phyloP scores from a whole-genome alignment of 2,888 invertebrate species.

The Rhagophthalmus giganteus region DNA sequence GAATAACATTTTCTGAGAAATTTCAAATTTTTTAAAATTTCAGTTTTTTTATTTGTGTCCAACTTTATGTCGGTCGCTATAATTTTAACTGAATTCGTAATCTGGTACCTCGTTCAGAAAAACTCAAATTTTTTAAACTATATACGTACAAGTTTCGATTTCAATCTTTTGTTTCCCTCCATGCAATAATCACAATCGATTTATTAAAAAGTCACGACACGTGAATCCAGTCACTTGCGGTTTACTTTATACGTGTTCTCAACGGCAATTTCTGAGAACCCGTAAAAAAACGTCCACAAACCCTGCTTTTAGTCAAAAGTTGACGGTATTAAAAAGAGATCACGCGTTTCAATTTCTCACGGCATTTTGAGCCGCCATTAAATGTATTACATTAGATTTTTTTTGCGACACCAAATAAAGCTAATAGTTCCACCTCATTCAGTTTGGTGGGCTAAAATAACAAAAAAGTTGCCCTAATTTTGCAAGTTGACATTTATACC shows the following conservation, averaged over 20 bases:
- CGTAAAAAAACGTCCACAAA: neutral
- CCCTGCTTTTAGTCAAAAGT: conserved; percentile 2
- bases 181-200: neutral
- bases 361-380: conserved; percentile 20
- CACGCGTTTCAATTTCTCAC: conserved; percentile 28
- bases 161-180: no score
- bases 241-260: neutral
- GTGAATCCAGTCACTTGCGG: neutral
- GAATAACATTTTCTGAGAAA: no score
- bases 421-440: conserved; percentile 24
- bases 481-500: conserved; percentile 20
- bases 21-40: no score
- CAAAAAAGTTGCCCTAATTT: conserved; percentile 21
- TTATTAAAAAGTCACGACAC: neutral
- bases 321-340: conserved; percentile 18
- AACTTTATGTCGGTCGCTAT: no score
- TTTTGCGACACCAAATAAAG: conserved; percentile 17
- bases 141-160: no score
- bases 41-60: no score
- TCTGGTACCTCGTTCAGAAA: no score
- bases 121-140: no score
- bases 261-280: neutral
- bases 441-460: conserved; percentile 18
- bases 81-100: no score
- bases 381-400: conserved; percentile 18